These are phyloP conservation scores for Bombus soroeensis DNA, from an alignment of 1,140 invertebrate genomes.

Conservation along the genomic window DNA sequence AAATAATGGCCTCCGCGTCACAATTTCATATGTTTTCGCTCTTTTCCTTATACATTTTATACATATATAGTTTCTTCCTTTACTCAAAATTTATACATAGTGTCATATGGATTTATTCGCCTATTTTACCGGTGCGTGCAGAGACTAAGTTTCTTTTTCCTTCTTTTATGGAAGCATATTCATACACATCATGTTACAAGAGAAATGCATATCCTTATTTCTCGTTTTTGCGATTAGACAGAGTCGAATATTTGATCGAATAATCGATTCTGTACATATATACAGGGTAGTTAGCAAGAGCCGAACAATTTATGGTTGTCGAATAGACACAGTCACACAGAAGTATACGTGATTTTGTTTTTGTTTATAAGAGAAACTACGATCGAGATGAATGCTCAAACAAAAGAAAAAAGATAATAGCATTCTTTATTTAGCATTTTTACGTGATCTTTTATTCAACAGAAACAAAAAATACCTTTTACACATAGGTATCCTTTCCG, in stretches of 20 bases:
- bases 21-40: constrained; percentile 19
- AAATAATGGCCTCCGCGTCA: constrained; percentile 15
- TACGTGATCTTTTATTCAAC: neutral
- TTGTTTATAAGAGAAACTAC: neutral
- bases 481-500: neutral
- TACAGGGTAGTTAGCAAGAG: constrained; percentile 60
- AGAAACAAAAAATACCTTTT: neutral
- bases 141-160: constrained; percentile 34
- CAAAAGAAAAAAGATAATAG: neutral
- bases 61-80: neutral
- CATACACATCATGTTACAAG: constrained; percentile 61
- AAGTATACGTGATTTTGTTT: neutral
- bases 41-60: constrained; percentile 2
- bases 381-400: neutral
- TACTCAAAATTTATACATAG: neutral
- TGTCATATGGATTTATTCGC: constrained; percentile 12
- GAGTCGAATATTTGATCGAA: constrained; percentile 9
- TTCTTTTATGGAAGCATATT: constrained; percentile 20
- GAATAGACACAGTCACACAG: neutral
- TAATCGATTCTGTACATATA: constrained; percentile 27
- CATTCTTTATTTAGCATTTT: neutral
- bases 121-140: constrained; percentile 39
- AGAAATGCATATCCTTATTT: constrained; percentile 64
- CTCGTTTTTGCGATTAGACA: constrained; percentile 27
- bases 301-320: constrained; percentile 25